These are phyloP conservation scores for Syngnathus floridae DNA, from an alignment of 2,113 vertebrate genomes.

Conservation along the genomic window DNA sequence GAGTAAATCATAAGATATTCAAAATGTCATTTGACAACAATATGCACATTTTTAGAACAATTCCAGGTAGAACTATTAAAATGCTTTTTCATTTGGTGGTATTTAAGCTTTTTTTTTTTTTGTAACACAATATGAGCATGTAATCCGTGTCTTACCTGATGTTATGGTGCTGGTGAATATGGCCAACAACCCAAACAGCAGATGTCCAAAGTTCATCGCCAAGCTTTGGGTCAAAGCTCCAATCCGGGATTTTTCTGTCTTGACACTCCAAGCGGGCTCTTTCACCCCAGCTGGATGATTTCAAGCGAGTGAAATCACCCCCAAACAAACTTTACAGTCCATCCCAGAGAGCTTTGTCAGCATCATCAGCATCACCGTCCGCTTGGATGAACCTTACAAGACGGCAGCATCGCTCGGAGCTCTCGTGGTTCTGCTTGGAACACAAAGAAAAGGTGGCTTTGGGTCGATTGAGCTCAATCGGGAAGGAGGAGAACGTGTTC, in stretches of 20 bases:
- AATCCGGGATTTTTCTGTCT: neutral
- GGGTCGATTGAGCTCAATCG: constrained; percentile 31
- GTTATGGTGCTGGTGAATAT: constrained; percentile 36
- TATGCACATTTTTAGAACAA: neutral
- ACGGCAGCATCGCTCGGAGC: constrained; percentile 49
- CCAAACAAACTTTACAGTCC: constrained; percentile 48
- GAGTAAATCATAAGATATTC: too few species aligned
- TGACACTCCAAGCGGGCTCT: constrained; percentile 12
- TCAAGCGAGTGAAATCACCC: constrained; percentile 35
- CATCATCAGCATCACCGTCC: constrained; percentile 17
- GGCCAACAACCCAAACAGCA: constrained; percentile 33
- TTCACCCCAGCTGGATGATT: constrained; percentile 33
- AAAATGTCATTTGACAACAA: neutral
- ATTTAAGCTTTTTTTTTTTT: neutral
- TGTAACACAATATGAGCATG: neutral
- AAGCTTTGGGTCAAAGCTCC: constrained; percentile 28
- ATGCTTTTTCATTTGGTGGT: neutral
- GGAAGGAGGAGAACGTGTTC: constrained; percentile 23
- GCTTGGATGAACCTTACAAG: constrained; percentile 38
- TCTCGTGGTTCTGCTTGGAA: constrained; percentile 13
- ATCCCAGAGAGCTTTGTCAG: constrained; percentile 36
- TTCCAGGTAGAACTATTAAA: neutral
- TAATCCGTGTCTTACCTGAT: constrained; percentile 49
- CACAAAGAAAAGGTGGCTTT: neutral
- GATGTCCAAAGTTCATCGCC: constrained; percentile 61